Conservation (phyloP, 2,888 invertebrate species). For the Neria commutata region DNA sequence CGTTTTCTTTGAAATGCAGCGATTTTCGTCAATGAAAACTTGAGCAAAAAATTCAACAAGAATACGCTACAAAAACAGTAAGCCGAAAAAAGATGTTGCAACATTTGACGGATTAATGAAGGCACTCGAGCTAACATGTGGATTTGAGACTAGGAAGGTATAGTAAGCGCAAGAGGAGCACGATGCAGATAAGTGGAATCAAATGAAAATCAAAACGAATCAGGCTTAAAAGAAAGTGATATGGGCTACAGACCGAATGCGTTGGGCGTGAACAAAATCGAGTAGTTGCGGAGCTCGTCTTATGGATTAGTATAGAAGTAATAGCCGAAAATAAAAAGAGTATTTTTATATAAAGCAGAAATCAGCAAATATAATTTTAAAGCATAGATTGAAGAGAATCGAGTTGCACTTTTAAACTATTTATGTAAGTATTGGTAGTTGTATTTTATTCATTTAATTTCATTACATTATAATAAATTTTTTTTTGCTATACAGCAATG, state of each 20-base stretch:
- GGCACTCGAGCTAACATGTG: neutral
- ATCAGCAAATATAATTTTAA: too few species aligned
- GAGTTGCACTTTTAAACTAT: too few species aligned
- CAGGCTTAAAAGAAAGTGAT: neutral
- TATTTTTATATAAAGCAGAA: too few species aligned
- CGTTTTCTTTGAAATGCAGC: neutral
- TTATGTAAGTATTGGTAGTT: too few species aligned
- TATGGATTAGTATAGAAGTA: too few species aligned
- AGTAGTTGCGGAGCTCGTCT: too few species aligned
- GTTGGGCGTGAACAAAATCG: too few species aligned
- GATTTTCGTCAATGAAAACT: neutral
- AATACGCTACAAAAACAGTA: neutral
- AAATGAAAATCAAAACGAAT: slow-evolving; percentile 3
- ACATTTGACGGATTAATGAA: neutral
- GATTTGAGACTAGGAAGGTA: neutral
- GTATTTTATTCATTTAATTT: too few species aligned
- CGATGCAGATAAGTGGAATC: slow-evolving; percentile 2
- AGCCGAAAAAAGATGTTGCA: neutral
- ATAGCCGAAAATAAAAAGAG: too few species aligned
- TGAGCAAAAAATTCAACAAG: neutral
- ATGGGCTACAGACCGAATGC: neutral
- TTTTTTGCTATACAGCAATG: too few species aligned
- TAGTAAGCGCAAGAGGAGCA: neutral
- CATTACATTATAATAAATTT: too few species aligned
- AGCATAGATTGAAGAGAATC: too few species aligned